Base-by-base conservation (phyloP, 2,797 vertebrate genomes). In the Lycodopsis pacificus region DNA sequence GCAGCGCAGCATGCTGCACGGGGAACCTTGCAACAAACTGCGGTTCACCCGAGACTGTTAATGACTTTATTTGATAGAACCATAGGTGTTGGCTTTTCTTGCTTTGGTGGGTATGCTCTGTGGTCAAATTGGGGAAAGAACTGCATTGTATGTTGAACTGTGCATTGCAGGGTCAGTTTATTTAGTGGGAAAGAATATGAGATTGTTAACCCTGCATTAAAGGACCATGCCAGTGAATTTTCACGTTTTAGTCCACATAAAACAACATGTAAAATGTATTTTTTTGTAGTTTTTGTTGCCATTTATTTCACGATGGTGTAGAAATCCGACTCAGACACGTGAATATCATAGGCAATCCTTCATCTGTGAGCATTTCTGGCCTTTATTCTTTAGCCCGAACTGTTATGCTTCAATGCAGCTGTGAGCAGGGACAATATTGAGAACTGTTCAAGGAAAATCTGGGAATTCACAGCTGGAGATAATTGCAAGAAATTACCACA, bases 31-130 rank as follows among this genome's bases (percentile, higher is more conserved):
- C 71, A 73, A 48, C 73, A 86, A 68, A 77, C 71, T 65, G 63
- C 58, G 54, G 77, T 30, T 80, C 83, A 86, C 82, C 84, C 73
- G 85, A 78, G 82, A 71, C 71, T 69, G 67, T 66, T 86, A 78
- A 85, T 83, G 81, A 88, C 76, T 84, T 83, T 74, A 86, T 82
- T 69, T 61, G 65, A 66, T 62, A 57, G 71, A 34, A 27, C 20
- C 49, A 51, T 10, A 11, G 19, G 62, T 68, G 67, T 57, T 32
- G 46, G 15, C 49, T 56, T 30, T 7, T 51, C 48, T 66, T 17
- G 67, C 1, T 9, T 44, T 53, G 40, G n/a, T 19, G 12, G 19
- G 8, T 34, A 20, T 25, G 42, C 42, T 53, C 5, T 30, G 7
- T 20, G 54, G 9, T 17, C 53, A 76, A 65, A 64, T 15, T 61